Conservation (phyloP, 2,113 vertebrate species). For the Rana temporaria region DNA sequence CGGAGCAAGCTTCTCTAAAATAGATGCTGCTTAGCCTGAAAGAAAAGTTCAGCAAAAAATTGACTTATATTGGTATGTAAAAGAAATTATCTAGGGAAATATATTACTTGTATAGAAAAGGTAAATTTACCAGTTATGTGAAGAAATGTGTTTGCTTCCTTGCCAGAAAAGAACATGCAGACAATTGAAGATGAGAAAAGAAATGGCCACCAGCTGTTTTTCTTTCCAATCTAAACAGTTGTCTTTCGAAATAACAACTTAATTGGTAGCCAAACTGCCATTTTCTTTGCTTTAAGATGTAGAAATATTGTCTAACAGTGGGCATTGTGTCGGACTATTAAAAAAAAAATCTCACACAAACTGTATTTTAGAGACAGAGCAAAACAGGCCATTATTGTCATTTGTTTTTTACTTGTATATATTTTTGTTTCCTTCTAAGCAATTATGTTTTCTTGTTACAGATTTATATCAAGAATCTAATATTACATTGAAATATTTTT, state of each 20-base stretch:
- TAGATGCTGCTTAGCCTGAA: neutral
- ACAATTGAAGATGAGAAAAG: slow-evolving; percentile 32
- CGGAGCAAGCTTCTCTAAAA: neutral
- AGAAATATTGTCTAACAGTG: slow-evolving; percentile 48
- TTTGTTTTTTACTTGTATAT: neutral
- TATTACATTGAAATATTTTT: too few relatives aligned
- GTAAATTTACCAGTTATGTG: slow-evolving; percentile 18
- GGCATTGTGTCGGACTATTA: slow-evolving; percentile 24
- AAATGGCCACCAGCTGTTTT: slow-evolving; percentile 50
- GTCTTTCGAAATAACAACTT: slow-evolving; percentile 46
- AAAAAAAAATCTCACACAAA: slow-evolving; percentile 47
- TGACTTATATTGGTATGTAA: slow-evolving; percentile 1
- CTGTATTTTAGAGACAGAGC: slow-evolving; percentile 32
- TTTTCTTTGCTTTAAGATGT: slow-evolving; percentile 41
- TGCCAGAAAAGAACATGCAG: slow-evolving; percentile 32
- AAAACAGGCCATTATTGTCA: neutral
- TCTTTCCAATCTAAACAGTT: slow-evolving; percentile 39
- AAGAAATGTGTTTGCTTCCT: slow-evolving; percentile 20
- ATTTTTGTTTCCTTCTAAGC: neutral
- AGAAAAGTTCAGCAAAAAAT: slow-evolving; percentile 26
- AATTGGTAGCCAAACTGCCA: slow-evolving; percentile 54
- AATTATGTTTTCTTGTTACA: neutral
- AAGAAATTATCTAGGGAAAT: slow-evolving; percentile 30
- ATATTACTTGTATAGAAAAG: slow-evolving; percentile 24
- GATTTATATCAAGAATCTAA: too few relatives aligned